Evolutionary conservation across 2,888 invertebrate genomes (phyloP), one percentile per base, ranked within the genome.

Genomic region (Synergus itoensis): DNA sequence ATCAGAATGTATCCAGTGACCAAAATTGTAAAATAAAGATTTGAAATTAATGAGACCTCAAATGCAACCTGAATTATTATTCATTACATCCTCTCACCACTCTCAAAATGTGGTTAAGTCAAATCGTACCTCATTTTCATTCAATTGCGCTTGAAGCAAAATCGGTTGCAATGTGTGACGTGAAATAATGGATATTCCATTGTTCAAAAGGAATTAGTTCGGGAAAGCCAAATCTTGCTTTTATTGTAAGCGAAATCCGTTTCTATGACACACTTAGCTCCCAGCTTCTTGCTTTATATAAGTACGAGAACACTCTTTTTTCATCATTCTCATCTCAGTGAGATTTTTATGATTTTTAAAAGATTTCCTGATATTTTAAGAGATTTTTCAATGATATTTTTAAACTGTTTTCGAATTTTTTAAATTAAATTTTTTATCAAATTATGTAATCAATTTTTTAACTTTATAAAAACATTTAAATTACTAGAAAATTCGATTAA

Each of bases 181-280:
- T 69, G 48, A 48, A 69, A 69, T 69, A 69, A 69, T 69, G 69
- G 69, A n/a, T 69, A 48, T 69, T 48, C 69, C 69, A 69, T 69
- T 69, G 48, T 69, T 69, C 69, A 48, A n/a, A 69, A 36, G 36
- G 69, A 48, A 69, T 28, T 48, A 14, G 45, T 28, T 12, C 16
- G 45, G 1, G 69, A 28, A 48, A 36, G 9, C 48, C 28, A 69
- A 48, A 16, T 48, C 69, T 45, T 16, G 69, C 36, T 69, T 69
- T 69, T 48, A 69, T 48, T 69, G n/a, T 69, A 69, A 43, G 45
- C 69, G n/a, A 48, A 69, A 69, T 69, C 48, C n/a, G 69, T 28
- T 48, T 48, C 48, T 69, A 69, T 69, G 48, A 48, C 28, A 21
- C 69, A 69, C 69, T 48, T 69, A 69, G 69, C 9, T 45, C 28